Evolutionary conservation across 2,888 invertebrate species (phyloP), one percentile per base, ranked within the genome.

Genomic region (Drosophila parthenogenetica): DNA sequence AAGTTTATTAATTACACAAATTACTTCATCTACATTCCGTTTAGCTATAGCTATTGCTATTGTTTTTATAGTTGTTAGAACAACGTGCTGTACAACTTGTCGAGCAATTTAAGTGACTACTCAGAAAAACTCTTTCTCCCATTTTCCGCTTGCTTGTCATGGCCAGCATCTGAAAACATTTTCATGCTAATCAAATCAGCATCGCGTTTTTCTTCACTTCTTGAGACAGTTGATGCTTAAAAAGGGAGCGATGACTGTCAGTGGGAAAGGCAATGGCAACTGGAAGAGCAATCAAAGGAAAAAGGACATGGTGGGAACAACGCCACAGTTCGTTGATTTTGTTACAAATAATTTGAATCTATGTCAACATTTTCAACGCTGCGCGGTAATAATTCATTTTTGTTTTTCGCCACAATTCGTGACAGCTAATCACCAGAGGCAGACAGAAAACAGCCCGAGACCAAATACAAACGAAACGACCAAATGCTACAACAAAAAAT

Each of bases 291-390:
- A 49, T 37, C 48, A n/a, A 11, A 14, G 40, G 3, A 19, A 17
- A 40, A 19, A 14, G 8, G 32, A 7, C 10, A 17, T 0, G 19
- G 19, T 4, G 32, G 13, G 11, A 16, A 10, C 42, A 22, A 25
- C 58, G 78, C 51, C 66, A 81, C 80, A 78, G 80, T 76, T 84
- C 84, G 86, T 86, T 87, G 84, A 73, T 63, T 85, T 76, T 68
- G 82, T 85, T 71, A 87, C 77, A 86, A 87, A 87, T 85, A 85
- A 84, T 84, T 87, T 85, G 86, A 84, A 85, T 84, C 86, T 87
- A 85, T 87, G 86, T 87, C 84, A 87, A 81, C 85, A 87, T 75
- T 84, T 73, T 69, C 73, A 72, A 57, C 73, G 69, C 76, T 57
- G 65, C 76, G 73, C 73, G 69, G 81, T 73, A 85, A 85, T 85